These are phyloP conservation scores for Aythya fuligula DNA, from an alignment of 2,797 vertebrate genomes.

Conservation along the genomic window DNA sequence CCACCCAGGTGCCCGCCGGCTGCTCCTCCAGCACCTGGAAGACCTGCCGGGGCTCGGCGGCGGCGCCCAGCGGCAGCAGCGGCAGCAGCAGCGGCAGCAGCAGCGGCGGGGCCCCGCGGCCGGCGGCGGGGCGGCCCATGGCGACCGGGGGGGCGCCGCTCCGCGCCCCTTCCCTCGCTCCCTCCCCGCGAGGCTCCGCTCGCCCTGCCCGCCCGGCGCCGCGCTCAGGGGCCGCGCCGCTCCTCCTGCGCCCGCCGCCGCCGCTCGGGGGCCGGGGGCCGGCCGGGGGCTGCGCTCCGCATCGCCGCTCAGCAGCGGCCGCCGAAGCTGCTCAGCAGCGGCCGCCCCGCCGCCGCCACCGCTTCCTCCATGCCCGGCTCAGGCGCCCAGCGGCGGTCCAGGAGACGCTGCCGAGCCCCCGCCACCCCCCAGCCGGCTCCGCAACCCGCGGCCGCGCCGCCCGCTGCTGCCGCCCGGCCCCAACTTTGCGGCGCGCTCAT, in stretches of 20 bases:
- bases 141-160: not conserved
- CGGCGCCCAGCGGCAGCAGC: constrained; percentile 79
- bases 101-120: not conserved
- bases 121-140: not conserved
- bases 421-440: not conserved
- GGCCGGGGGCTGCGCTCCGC: not conserved
- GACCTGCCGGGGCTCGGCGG: constrained; percentile 91
- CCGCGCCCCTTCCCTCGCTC: not conserved
- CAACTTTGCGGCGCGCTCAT: constrained; percentile 49
- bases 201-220: not conserved
- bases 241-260: not conserved
- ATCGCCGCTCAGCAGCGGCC: constrained; percentile 2
- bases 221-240: not conserved
- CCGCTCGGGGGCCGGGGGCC: not conserved
- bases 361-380: not conserved
- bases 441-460: not conserved
- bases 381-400: not conserved
- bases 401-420: not conserved
- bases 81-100: constrained; percentile 71
- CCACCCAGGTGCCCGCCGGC: constrained; percentile 92
- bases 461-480: not conserved
- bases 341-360: not conserved
- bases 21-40: constrained; percentile 96
- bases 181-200: not conserved
- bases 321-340: not conserved